A percentile compares a stretch with the other conserved stretches of the same genome.
These are phyloP conservation scores for Hystrix brachyura DNA, from an alignment of 2,113 vertebrate species.

Conservation along the genomic window DNA sequence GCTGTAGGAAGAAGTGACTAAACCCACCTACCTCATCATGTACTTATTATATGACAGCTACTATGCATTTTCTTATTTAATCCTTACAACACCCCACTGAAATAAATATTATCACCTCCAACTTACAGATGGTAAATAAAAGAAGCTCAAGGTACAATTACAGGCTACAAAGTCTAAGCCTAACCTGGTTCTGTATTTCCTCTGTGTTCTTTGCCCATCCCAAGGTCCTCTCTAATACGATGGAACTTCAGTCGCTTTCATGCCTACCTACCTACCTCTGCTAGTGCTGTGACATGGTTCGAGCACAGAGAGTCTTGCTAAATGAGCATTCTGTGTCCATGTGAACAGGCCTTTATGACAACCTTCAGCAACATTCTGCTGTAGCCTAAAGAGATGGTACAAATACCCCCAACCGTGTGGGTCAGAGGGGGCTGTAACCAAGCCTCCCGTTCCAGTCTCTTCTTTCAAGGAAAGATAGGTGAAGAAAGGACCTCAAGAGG, in stretches of 20 bases:
- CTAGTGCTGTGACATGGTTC: not conserved
- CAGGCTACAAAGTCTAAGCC: not conserved
- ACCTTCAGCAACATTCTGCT: not conserved
- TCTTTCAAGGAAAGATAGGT: not conserved
- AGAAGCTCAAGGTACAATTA: not conserved
- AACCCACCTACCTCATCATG: not conserved
- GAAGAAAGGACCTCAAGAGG: not conserved
- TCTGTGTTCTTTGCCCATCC: not conserved
- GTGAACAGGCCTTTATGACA: not conserved
- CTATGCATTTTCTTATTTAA: not conserved
- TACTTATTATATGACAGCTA: not conserved
- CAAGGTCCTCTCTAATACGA: not conserved
- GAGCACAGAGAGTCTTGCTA: not conserved
- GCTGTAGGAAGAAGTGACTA: not conserved
- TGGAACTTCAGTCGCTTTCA: slow-evolving; percentile 1
- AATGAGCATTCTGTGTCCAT: not conserved
- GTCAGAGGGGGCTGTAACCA: not conserved
- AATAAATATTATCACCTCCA: not conserved
- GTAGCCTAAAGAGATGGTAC: not conserved
- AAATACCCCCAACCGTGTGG: not conserved
- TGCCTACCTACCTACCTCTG: not conserved
- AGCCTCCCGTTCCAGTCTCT: not conserved
- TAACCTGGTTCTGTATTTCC: not conserved
- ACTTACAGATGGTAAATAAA: not conserved
- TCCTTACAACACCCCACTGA: not conserved